Percentiles rank a stretch among this genome's conserved stretches.
Evolutionary conservation across 2,797 vertebrate species (phyloP).

Genomic region (Calcarius lapponicus): DNA sequence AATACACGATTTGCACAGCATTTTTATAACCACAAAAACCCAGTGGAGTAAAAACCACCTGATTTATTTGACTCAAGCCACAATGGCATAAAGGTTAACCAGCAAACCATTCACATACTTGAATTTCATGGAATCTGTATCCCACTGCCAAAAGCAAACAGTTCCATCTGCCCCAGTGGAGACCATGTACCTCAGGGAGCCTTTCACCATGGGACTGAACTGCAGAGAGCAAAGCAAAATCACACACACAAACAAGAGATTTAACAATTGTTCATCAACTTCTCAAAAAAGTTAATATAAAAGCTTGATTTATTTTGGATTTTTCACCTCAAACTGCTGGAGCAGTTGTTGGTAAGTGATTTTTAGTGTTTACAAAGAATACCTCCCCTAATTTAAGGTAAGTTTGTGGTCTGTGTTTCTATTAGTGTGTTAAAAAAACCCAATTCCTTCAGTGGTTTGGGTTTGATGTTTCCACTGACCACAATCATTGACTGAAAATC

Average conservation of each 20-base stretch:
- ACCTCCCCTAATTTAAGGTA: background rate
- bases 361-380: background rate
- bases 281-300: background rate
- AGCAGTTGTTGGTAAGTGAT: background rate
- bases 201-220: constrained; percentile 97
- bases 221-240: constrained; percentile 53
- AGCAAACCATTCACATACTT: constrained; percentile 78
- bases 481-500: background rate
- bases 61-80: background rate
- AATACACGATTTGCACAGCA: background rate
- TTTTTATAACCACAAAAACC: background rate
- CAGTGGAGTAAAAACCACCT: background rate
- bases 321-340: background rate
- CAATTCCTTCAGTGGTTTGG: background rate
- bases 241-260: background rate
- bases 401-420: background rate
- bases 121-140: constrained; percentile 89
- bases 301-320: background rate
- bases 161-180: constrained; percentile 98
- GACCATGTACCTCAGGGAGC: constrained; percentile 92
- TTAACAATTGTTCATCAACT: background rate
- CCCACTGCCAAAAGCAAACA: constrained; percentile 99
- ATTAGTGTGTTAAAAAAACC: background rate
- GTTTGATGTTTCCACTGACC: background rate
- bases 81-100: background rate